Percentiles rank a stretch among this genome's conserved stretches.
Conservation (phyloP, 2,888 invertebrate species). For the Ormyrus nitidulus region DNA sequence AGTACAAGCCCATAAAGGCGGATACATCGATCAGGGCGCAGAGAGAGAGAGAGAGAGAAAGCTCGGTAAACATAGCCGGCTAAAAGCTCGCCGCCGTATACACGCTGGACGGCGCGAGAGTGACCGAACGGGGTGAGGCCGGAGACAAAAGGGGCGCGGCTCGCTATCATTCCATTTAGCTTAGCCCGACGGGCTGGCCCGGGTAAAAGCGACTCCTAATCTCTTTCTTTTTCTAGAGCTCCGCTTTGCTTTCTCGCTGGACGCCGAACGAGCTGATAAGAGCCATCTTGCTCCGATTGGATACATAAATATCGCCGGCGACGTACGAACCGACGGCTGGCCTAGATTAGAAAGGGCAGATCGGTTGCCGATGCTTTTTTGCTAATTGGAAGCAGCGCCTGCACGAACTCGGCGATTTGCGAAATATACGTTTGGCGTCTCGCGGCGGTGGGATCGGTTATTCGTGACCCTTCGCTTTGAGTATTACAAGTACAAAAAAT, state of each 20-base stretch:
- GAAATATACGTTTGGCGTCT: too few species aligned
- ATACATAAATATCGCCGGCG: not conserved
- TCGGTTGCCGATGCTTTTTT: not conserved
- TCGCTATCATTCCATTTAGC: constrained; percentile 66
- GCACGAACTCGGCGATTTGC: not conserved
- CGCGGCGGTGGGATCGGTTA: too few species aligned
- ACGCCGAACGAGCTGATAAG: constrained; percentile 9
- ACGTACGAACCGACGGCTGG: not conserved
- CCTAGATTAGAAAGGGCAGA: too few species aligned
- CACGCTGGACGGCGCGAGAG: constrained; percentile 3
- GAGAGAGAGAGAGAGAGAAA: too few species aligned
- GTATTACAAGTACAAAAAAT: too few species aligned
- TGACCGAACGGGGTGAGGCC: constrained; percentile 66
- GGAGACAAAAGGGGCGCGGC: constrained; percentile 67
- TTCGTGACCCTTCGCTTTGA: too few species aligned
- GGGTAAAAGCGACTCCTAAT: not conserved
- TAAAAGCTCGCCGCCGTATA: not conserved
- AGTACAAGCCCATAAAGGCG: too few species aligned
- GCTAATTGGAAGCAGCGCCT: constrained; percentile 29
- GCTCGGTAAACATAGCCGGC: too few species aligned
- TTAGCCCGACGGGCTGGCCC: not conserved
- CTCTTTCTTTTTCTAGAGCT: not conserved
- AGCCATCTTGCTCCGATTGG: not conserved
- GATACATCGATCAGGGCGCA: too few species aligned
- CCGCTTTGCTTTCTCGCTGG: not conserved